Evolutionary conservation across 2,113 vertebrate species (phyloP).

Genomic region (Otus sunia): DNA sequence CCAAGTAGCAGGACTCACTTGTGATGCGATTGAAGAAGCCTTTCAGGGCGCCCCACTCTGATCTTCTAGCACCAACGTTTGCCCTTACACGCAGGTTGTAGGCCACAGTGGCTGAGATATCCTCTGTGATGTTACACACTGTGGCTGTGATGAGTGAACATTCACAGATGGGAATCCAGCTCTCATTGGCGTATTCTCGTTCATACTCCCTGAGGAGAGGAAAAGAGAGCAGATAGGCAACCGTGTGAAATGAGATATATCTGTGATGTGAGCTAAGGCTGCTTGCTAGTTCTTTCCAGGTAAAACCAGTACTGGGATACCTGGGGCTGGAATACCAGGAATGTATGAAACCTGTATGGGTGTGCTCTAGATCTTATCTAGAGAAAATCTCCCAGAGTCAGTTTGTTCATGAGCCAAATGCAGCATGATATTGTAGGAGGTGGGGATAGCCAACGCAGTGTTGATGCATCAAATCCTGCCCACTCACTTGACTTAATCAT

Average conservation of each 20-base stretch:
- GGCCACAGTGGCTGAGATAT: slow-evolving; percentile 68
- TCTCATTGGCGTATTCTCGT: slow-evolving; percentile 46
- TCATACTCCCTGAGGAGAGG: slow-evolving; percentile 68
- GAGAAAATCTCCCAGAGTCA: neutral
- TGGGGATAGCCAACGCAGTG: neutral
- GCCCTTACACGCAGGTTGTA: slow-evolving; percentile 70
- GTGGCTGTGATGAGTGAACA: slow-evolving; percentile 39
- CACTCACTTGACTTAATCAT: neutral
- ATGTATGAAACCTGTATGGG: neutral
- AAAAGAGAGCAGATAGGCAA: neutral
- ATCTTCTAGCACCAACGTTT: neutral
- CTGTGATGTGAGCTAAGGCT: neutral
- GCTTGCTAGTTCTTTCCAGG: neutral
- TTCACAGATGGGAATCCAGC: slow-evolving; percentile 70
- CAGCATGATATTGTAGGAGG: neutral
- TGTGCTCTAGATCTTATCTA: neutral
- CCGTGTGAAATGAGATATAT: fast-evolving
- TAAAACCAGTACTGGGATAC: neutral
- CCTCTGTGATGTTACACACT: slow-evolving; percentile 67
- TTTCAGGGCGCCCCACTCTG: slow-evolving; percentile 59
- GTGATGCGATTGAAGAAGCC: slow-evolving; percentile 66
- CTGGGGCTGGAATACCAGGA: neutral
- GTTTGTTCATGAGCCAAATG: neutral
- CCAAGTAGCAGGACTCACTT: slow-evolving; percentile 49
- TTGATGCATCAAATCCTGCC: neutral